These are phyloP conservation scores for Dryobota labecula DNA, from an alignment of 2,888 invertebrate genomes.

Conservation along the genomic window DNA sequence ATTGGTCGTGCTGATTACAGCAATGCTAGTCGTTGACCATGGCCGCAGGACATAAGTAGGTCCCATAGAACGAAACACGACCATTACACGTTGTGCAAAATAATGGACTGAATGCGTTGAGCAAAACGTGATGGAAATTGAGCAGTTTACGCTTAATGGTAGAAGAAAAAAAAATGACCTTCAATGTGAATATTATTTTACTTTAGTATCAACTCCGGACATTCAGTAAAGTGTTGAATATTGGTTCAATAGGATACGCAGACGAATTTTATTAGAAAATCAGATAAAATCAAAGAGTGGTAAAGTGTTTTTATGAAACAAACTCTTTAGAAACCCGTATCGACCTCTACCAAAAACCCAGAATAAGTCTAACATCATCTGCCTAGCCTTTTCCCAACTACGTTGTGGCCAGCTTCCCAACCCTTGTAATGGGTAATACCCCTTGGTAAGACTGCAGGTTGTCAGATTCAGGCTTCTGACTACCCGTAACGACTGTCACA, in stretches of 20 bases:
- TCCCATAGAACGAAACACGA: background rate
- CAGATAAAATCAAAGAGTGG: background rate
- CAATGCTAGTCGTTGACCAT: constrained; percentile 2
- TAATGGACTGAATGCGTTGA: constrained; percentile 10
- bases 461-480: background rate
- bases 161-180: constrained; percentile 50
- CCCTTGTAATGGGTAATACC: background rate
- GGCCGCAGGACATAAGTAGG: constrained; percentile 2
- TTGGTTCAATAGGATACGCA: constrained; percentile 17
- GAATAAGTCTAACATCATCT: background rate
- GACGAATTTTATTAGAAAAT: background rate
- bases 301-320: background rate
- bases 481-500: background rate
- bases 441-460: background rate
- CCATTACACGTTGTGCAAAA: background rate
- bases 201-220: constrained; percentile 6
- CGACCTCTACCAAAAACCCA: background rate
- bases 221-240: constrained; percentile 19
- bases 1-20: background rate
- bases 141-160: constrained; percentile 28
- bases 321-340: background rate
- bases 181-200: constrained; percentile 15
- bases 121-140: constrained; percentile 37
- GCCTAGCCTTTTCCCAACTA: background rate
- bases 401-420: background rate